Evolutionary conservation across 2,113 vertebrate species (phyloP).

Genomic region (Brachyhypopomus gauderio): DNA sequence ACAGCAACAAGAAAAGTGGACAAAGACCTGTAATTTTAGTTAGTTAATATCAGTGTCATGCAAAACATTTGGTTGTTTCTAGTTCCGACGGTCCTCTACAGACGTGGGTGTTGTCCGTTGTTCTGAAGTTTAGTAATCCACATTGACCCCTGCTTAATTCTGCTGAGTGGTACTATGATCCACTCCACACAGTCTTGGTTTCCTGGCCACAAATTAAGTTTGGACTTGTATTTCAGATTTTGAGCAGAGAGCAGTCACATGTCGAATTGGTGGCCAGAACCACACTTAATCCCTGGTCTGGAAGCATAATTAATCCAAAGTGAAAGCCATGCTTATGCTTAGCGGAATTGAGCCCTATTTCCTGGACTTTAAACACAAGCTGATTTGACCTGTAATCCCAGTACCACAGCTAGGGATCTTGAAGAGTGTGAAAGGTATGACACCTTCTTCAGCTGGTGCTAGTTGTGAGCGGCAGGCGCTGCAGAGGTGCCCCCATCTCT

Average conservation of each 20-base stretch:
- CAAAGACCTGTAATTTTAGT: conserved; percentile 20
- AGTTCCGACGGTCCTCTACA: neutral
- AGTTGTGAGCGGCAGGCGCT: neutral
- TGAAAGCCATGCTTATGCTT: neutral
- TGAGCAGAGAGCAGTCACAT: neutral
- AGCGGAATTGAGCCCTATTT: neutral
- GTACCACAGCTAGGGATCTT: neutral
- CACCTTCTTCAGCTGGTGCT: neutral
- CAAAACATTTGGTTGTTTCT: conserved; percentile 23
- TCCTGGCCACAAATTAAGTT: neutral
- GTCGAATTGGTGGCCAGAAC: neutral
- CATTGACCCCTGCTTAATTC: neutral
- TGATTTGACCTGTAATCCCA: neutral
- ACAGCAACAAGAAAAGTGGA: conserved; percentile 1
- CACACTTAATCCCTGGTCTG: neutral
- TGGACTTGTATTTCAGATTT: neutral
- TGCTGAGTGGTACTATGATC: neutral
- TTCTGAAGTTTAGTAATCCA: neutral
- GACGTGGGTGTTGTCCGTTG: neutral
- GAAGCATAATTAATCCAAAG: conserved; percentile 1
- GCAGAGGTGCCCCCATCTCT: neutral
- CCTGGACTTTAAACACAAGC: neutral
- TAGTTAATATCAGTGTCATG: conserved; percentile 43
- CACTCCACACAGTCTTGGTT: neutral
- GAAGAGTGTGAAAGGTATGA: neutral